Conservation (phyloP, 2,797 vertebrate genomes). For the Salmo trutta region DNA sequence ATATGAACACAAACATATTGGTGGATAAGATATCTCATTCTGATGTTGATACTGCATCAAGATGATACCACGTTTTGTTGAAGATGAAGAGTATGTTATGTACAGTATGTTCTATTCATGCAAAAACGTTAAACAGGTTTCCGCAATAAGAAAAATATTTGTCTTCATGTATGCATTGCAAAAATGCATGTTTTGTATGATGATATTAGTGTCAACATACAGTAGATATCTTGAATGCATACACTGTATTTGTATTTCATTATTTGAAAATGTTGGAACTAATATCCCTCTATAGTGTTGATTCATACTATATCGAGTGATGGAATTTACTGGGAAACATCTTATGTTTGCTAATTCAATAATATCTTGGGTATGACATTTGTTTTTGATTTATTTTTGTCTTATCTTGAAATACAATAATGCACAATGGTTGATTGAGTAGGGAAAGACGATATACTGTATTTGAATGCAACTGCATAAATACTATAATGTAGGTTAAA, state of each 20-base stretch:
- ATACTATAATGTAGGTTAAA: too few relatives aligned
- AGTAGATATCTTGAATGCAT: not conserved
- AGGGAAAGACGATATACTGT: too few relatives aligned
- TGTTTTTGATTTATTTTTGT: too few relatives aligned
- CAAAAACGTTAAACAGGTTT: not conserved
- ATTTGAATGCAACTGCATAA: too few relatives aligned
- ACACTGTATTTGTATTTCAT: not conserved
- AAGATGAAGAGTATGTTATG: conserved; percentile 13
- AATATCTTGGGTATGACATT: too few relatives aligned
- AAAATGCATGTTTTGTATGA: not conserved
- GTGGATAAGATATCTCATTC: not conserved
- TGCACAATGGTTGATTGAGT: too few relatives aligned
- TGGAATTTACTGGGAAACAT: too few relatives aligned
- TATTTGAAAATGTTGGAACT: not conserved
- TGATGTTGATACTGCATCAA: conserved; percentile 21
- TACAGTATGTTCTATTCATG: not conserved
- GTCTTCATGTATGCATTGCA: not conserved
- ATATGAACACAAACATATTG: conserved; percentile 20
- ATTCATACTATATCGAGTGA: not conserved
- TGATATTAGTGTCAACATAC: not conserved
- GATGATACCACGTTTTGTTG: conserved; percentile 28
- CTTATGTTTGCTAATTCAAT: too few relatives aligned
- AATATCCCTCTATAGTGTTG: too few relatives aligned
- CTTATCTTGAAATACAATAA: too few relatives aligned
- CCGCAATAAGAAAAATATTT: not conserved